These are phyloP conservation scores for Galaxias olidus DNA, from an alignment of 2,797 vertebrate species.

Conservation along the genomic window DNA sequence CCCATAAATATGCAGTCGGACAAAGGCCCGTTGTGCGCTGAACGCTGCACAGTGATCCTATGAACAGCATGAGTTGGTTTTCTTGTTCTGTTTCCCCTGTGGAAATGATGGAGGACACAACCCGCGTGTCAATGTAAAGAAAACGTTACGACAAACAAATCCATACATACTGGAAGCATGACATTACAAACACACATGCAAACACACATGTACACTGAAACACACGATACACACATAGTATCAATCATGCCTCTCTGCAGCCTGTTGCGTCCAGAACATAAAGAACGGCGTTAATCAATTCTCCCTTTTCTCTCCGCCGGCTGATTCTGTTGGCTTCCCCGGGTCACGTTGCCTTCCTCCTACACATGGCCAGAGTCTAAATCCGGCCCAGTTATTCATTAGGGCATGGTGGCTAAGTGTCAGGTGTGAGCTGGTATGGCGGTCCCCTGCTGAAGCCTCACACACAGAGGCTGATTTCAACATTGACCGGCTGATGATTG, in stretches of 20 bases:
- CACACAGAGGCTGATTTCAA: slow-evolving; percentile 29
- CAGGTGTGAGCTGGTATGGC: slow-evolving; percentile 4
- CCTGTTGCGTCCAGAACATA: not conserved
- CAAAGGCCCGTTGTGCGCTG: slow-evolving; percentile 63
- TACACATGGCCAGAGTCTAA: slow-evolving; percentile 23
- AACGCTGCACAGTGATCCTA: slow-evolving; percentile 47
- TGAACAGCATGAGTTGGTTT: not conserved
- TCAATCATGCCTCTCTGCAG: slow-evolving; percentile 11
- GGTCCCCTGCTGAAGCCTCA: slow-evolving; percentile 28
- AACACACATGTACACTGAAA: not conserved
- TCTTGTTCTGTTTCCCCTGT: slow-evolving; percentile 11
- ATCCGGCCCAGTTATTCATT: not conserved
- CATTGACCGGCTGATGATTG: slow-evolving; percentile 30
- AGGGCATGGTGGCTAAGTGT: slow-evolving; percentile 1
- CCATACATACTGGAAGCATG: slow-evolving; percentile 5
- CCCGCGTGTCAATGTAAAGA: no score
- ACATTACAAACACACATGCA: not conserved
- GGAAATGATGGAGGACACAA: not conserved
- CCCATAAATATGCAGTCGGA: slow-evolving; percentile 53
- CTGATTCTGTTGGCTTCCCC: slow-evolving; percentile 44
- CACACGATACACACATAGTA: not conserved
- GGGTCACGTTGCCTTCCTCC: slow-evolving; percentile 36
- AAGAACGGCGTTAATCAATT: slow-evolving; percentile 26
- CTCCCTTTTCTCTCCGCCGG: slow-evolving; percentile 24
- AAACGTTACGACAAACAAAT: not conserved